Evolutionary conservation across 2,888 invertebrate species (phyloP), one percentile per base, ranked within the genome.

Genomic region (Amitus sp.): DNA sequence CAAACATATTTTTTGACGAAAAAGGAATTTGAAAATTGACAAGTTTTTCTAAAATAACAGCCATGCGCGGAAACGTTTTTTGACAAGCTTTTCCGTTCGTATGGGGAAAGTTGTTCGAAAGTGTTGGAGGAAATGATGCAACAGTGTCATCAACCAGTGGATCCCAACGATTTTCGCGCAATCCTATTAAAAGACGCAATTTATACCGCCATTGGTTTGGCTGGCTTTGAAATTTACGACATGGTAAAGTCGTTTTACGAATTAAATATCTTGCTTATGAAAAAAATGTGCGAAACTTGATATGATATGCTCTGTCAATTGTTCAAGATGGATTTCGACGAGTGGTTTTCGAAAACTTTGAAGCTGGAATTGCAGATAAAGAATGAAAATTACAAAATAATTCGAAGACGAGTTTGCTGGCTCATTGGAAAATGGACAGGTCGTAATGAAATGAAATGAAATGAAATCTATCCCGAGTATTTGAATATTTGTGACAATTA

Each of bases 141-240:
- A 15, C 82, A 89, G 45, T 86, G 90, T 57, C 86, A 89, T 61
- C 88, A 88, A 2, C 85, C 89, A 4, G 87, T 89, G 13, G 84
- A 87, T 54, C 86, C 89, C 0, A 89, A 90, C 48, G 91, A 96
- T 78, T 84, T 95, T 68, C 87, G 88, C 52, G 89, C 90, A 10
- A 92, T 97, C 75, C 83, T 97, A 62, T 86, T 90, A 54, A 96
- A 95, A 82, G 97, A 97, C 83, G 96, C 96, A 53, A 90, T 97
- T 40, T 97, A 97, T 77, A 94, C 94, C 82, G 96, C 96, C 0
- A 92, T 94, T 7, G 95, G 96, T 5, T 84, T 95, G 62, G 91
- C 92, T 1, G 92, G 95, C 0, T 95, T 93, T 80, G 93, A 96
- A 73, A 85, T 97, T 51, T 96, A 93, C 78, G 95, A 96, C 78